Conservation (phyloP, 2,888 invertebrate species). For the Ommatoiulus sabulosus region DNA sequence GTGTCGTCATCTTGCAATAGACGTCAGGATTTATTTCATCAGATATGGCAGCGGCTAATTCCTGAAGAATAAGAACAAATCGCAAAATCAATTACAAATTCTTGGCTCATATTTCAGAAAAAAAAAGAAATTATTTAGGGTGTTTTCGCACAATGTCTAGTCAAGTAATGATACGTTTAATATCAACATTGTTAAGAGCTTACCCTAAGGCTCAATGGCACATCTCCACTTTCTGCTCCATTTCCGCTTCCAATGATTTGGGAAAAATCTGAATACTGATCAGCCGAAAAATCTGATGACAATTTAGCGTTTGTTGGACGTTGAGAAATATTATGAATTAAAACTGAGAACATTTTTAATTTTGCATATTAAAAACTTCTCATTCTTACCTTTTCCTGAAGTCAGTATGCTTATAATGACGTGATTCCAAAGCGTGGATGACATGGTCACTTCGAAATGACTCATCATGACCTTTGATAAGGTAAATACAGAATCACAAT, state of each 20-base stretch:
- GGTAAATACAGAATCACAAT: neutral
- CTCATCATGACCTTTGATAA: neutral
- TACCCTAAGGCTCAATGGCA: conserved; percentile 48
- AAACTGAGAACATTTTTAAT: neutral
- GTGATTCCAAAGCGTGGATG: conserved; percentile 36
- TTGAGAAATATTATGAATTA: too few relatives aligned
- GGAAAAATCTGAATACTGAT: conserved; percentile 52
- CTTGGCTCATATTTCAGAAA: neutral
- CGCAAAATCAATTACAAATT: neutral
- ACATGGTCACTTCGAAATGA: neutral
- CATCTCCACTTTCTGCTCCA: conserved; percentile 56
- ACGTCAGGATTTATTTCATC: conserved; percentile 8
- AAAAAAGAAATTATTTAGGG: neutral
- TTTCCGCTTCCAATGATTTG: conserved; percentile 49
- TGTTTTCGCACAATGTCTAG: neutral
- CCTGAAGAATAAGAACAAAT: neutral
- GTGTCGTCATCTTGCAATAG: conserved; percentile 45
- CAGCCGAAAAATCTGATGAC: conserved; percentile 27
- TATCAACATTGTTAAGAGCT: neutral
- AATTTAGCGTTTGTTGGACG: too few relatives aligned
- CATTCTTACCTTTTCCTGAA: neutral
- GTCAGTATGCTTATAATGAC: neutral
- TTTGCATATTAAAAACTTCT: neutral
- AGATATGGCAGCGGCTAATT: conserved; percentile 32
- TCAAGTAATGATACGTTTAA: neutral